phyloP scores from a whole-genome alignment of 2,113 vertebrate species.

The Anser brachyrhynchus region DNA sequence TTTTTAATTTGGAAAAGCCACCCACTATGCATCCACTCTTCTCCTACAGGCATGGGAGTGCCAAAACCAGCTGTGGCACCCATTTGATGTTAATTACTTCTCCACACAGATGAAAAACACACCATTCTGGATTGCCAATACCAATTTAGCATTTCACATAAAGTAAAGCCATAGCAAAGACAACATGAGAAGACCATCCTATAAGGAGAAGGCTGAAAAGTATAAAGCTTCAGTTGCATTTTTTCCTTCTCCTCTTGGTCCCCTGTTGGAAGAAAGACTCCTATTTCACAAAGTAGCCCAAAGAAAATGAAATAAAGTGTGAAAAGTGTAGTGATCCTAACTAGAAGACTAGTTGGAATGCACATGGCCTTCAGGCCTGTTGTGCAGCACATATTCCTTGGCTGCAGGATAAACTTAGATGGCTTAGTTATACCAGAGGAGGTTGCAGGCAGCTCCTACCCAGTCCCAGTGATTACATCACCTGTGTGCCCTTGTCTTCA shows the following conservation, averaged over 20 bases:
- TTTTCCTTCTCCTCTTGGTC: neutral
- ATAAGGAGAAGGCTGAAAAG: neutral
- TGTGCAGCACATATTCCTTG: neutral
- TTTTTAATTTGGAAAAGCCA: neutral
- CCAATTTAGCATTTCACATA: neutral
- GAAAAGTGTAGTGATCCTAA: neutral
- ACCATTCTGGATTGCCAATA: neutral
- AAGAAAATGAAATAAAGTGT: neutral
- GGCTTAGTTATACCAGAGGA: neutral
- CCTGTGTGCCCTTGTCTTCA: neutral
- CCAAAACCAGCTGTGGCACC: neutral
- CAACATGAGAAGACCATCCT: neutral
- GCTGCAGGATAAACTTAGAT: neutral
- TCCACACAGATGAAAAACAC: neutral
- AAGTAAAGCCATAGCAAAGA: neutral
- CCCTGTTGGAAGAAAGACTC: neutral
- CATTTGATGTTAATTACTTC: neutral
- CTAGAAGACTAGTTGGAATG: neutral
- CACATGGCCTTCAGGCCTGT: fast-evolving
- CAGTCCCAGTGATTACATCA: fast-evolving
- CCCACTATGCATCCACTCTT: neutral
- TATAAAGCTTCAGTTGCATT: neutral
- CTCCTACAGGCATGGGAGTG: neutral
- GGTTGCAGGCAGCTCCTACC: neutral
- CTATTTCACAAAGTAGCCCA: neutral